Evolutionary conservation across 2,797 vertebrate species (phyloP), one percentile per base, ranked within the genome.

Genomic region (Crocodylus rhombifer): DNA sequence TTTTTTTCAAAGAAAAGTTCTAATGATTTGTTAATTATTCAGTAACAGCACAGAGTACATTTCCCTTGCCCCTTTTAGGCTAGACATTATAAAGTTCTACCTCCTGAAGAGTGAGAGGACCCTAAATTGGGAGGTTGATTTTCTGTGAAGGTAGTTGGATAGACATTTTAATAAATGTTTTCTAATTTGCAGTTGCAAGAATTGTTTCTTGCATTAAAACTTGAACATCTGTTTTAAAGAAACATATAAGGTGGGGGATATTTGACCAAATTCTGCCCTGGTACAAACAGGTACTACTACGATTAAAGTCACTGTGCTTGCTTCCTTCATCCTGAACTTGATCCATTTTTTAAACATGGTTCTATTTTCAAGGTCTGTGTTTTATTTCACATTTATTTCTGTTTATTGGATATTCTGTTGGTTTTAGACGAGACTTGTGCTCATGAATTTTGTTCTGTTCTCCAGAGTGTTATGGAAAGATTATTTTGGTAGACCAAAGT

Each of bases 1-100:
- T 1, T 90, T 93, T 96, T 86, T 69, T 78, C 89, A 21, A 82
- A 58, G 78, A 74, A 84, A 89, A 92, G 2, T 1, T n/a, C 18
- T 58, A 67, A 60, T 86, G 91, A 56, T 90, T 92, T 25, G 30
- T 30, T 56, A 64, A 9, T 28, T 86, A 3, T 80, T 62, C n/a
- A 76, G 4, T 63, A 26, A 30, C 42, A 36, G 25, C 56, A 76
- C 85, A 91, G 15, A 33, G 14, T 84, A 30, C 4, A 11, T 80
- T 87, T 77, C n/a, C 91, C 4, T 21, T 73, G 20, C 69, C 81
- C 7, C 23, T 82, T 16, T 15, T 69, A 85, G 9, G 62, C 65
- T 0, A 7, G 64, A 74, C 77, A 92, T 2, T 3, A 0, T n/a
- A 20, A 28, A 4, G 28, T 79, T 89, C 92, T 78, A 23, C 25